Percentiles rank a stretch among this genome's conserved stretches.
phyloP scores from a whole-genome alignment of 2,113 vertebrate species.

The Daubentonia madagascariensis region DNA sequence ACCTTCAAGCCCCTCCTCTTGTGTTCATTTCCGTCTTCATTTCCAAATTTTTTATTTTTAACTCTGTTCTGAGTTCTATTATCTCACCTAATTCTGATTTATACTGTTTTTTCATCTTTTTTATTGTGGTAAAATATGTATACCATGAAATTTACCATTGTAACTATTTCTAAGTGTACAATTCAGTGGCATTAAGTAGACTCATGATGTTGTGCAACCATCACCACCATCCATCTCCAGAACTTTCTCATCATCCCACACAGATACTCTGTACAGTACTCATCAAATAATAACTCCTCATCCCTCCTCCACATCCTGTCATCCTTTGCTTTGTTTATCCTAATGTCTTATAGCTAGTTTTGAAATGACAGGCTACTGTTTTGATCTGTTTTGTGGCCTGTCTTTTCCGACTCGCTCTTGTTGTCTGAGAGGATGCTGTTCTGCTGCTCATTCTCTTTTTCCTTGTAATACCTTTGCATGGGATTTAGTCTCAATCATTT shows the following conservation, averaged over 20 bases:
- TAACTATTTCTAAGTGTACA: not conserved
- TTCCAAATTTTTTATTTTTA: not conserved
- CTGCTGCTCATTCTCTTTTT: not conserved
- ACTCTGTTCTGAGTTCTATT: not conserved
- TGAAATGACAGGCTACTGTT: not conserved
- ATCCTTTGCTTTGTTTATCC: not conserved
- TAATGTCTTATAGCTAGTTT: not conserved
- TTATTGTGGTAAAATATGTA: not conserved
- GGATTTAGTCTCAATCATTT: not conserved
- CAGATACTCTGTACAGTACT: not conserved
- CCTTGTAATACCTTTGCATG: not conserved
- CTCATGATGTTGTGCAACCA: not conserved
- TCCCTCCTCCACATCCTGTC: not conserved
- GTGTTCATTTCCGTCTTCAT: not conserved
- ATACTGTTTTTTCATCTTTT: not conserved
- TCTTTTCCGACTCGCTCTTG: not conserved
- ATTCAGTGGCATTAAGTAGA: not conserved
- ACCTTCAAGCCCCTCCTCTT: not conserved
- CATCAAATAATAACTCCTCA: not conserved
- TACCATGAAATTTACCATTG: not conserved
- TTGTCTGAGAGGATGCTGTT: not conserved
- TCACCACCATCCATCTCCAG: not conserved
- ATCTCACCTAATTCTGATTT: not conserved
- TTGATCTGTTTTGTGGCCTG: not conserved
- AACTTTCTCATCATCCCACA: not conserved